Base-by-base conservation (phyloP, 2,797 vertebrate species). In the Cyprinella venusta region DNA sequence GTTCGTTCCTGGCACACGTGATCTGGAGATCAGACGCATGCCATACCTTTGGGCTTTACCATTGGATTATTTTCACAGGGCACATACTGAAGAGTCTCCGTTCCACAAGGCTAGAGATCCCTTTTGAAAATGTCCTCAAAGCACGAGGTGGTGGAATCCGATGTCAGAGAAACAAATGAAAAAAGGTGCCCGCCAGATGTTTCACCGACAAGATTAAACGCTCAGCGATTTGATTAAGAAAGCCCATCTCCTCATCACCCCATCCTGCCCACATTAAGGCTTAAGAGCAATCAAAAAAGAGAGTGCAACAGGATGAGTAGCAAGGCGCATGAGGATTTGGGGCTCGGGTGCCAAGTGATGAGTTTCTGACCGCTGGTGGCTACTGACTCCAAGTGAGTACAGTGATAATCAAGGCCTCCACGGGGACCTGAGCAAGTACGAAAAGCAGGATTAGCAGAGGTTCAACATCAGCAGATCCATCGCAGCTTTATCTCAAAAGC, bases 11-110 rank as follows among this genome's bases (percentile, higher is more conserved):
- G 95, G 95, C 94, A 94, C 94, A 94, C 93, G 93, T 91, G 90
- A 94, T 93, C 93, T 93, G 93, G 93, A 94, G 94, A 95, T 94
- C 94, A 94, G 94, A 95, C 94, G 93, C 95, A 94, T 94, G 93
- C 93, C 82, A 75, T 88, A 92, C 89, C 89, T 92, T 90, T 42
- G 76, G 88, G 87, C 88, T 89, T 83, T 74, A 89, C 76, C 70
- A 74, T 80, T 48, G 71, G 85, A 89, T 88, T 89, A 86, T 88
- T 88, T 85, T 88, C 88, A 88, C 85, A 84, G 88, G 87, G 82
- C 82, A 87, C 80, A 87, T 79, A 67, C 78, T 77, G 85, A 82
- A 63, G 82, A 88, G 74, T 76, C 71, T 76, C 87, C 52, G 64
- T 84, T 85, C 85, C 82, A 79, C 70, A 45, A 78, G 74, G 77